These are phyloP conservation scores for Rhyacichthys aspro DNA, from an alignment of 2,797 vertebrate species.

Conservation along the genomic window DNA sequence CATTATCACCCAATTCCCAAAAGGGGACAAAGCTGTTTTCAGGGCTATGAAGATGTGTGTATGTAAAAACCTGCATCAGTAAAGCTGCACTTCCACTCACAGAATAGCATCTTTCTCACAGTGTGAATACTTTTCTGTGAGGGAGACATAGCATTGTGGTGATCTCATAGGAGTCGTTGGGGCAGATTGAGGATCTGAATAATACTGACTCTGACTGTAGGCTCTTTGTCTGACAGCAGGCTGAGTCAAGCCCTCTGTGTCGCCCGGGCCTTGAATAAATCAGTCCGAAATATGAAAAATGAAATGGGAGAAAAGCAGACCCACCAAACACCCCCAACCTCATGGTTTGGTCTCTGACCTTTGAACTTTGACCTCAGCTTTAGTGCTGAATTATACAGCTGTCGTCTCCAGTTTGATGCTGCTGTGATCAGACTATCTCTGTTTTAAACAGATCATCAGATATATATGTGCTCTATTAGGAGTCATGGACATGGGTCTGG, in stretches of 20 bases:
- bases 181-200: slow-evolving; percentile 75
- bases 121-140: slow-evolving; percentile 69
- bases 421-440: slow-evolving; percentile 13
- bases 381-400: slow-evolving; percentile 34
- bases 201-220: slow-evolving; percentile 65
- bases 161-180: slow-evolving; percentile 77
- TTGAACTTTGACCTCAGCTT: slow-evolving; percentile 34
- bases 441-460: too few relatives aligned
- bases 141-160: slow-evolving; percentile 76
- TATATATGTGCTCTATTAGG: too few relatives aligned
- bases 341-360: slow-evolving; percentile 39
- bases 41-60: slow-evolving; percentile 24
- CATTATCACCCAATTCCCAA: slow-evolving; percentile 57
- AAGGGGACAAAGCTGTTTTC: slow-evolving; percentile 66
- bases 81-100: slow-evolving; percentile 52
- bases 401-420: slow-evolving; percentile 27
- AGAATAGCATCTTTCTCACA: slow-evolving; percentile 69
- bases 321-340: slow-evolving; percentile 29
- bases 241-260: slow-evolving; percentile 75
- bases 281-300: slow-evolving; percentile 58
- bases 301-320: slow-evolving; percentile 18
- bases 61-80: slow-evolving; percentile 61
- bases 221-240: slow-evolving; percentile 75
- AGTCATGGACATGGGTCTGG: too few relatives aligned
- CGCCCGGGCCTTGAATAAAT: slow-evolving; percentile 61